A percentile compares a stretch with the other conserved stretches of the same genome.
Conservation (phyloP, 2,888 invertebrate species). For the Netelia inedita region DNA sequence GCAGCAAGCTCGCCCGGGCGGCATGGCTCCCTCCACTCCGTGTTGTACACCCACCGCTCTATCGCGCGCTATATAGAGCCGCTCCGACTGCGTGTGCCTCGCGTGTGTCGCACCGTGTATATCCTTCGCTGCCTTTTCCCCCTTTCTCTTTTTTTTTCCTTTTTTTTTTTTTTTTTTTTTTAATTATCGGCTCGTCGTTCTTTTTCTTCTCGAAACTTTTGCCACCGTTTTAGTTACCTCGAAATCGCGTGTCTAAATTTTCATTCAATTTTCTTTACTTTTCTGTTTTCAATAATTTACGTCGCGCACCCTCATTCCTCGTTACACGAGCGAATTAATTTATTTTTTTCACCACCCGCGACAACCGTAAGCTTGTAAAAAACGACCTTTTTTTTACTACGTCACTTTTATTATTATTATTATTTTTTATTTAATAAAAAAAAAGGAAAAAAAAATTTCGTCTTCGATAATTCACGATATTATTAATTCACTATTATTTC, state of each 20-base stretch:
- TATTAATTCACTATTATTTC: too few relatives aligned
- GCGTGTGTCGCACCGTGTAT: conserved; percentile 1
- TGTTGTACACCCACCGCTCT: conserved; percentile 60
- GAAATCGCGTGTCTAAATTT: neutral
- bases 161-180: conserved; percentile 10
- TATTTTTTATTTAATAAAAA: neutral
- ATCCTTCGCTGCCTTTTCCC: conserved; percentile 54
- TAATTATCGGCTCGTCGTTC: neutral
- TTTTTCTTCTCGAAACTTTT: conserved; percentile 40
- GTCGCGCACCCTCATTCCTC: too few relatives aligned
- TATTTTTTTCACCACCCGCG: neutral
- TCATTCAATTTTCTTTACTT: neutral
- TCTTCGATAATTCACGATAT: too few relatives aligned
- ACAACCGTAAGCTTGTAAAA: neutral
- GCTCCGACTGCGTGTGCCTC: neutral
- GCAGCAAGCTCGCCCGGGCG: conserved; percentile 84
- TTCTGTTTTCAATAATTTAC: too few relatives aligned
- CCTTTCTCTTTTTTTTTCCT: conserved; percentile 19
- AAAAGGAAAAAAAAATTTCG: too few relatives aligned
- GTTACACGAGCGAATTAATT: neutral
- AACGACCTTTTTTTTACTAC: neutral
- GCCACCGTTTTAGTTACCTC: neutral
- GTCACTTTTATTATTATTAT: neutral
- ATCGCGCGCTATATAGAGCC: conserved; percentile 60
- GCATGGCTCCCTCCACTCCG: conserved; percentile 82